A percentile compares a stretch with the other conserved stretches of the same genome.
These are phyloP conservation scores for Laothoe populi DNA, from an alignment of 2,888 invertebrate species.

Conservation along the genomic window DNA sequence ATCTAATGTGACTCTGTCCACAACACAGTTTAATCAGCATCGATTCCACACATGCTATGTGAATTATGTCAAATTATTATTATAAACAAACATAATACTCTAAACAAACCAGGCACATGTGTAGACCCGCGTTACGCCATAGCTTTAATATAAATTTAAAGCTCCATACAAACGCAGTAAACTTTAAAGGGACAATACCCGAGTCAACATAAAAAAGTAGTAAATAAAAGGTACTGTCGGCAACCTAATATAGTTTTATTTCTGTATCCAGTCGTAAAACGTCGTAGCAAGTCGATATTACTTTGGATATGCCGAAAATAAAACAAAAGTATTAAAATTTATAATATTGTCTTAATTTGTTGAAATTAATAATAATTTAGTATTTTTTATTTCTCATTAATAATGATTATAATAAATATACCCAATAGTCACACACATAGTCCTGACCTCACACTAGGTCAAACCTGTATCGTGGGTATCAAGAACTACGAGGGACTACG, in stretches of 20 bases:
- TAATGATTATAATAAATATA: too few species aligned
- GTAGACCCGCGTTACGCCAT: neutral
- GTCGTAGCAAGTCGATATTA: neutral
- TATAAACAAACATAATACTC: conserved; percentile 10
- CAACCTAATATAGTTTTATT: conserved; percentile 4
- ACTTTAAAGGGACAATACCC: conserved; percentile 10
- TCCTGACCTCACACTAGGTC: too few species aligned
- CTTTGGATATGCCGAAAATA: neutral
- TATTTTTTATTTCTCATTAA: too few species aligned
- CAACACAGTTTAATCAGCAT: too few species aligned
- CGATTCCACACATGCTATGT: neutral
- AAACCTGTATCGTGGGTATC: too few species aligned
- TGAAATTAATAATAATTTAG: too few species aligned
- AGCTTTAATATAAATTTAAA: neutral
- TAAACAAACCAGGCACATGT: conserved; percentile 5
- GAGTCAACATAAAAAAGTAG: neutral
- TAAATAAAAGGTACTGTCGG: neutral
- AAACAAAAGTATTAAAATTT: neutral
- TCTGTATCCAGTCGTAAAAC: conserved; percentile 8
- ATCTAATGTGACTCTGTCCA: too few species aligned
- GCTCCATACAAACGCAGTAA: neutral
- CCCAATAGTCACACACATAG: too few species aligned
- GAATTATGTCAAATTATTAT: neutral
- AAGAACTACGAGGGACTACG: too few species aligned
- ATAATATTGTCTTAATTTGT: too few species aligned